These are phyloP conservation scores for Brachynemurus nebulosus DNA, from an alignment of 2,888 invertebrate species.

Conservation along the genomic window DNA sequence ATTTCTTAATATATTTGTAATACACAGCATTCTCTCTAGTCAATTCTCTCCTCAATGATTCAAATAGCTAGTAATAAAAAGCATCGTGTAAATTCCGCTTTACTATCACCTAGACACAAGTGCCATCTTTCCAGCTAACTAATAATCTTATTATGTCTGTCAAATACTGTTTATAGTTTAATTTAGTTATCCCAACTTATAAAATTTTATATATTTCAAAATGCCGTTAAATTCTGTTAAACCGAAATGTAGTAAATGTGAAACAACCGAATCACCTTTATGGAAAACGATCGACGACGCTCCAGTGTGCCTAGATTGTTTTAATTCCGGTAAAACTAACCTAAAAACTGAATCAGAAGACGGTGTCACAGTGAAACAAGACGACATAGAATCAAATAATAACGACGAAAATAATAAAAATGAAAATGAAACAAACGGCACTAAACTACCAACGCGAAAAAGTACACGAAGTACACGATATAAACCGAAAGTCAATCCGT, in stretches of 20 bases:
- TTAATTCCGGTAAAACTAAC: conserved; percentile 36
- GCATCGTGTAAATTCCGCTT: too few relatives aligned
- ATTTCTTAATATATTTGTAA: too few relatives aligned
- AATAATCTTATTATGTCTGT: too few relatives aligned
- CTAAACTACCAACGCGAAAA: conserved; percentile 39
- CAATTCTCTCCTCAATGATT: too few relatives aligned
- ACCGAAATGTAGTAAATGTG: conserved; percentile 58
- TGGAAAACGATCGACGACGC: conserved; percentile 66
- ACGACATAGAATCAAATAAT: conserved; percentile 26
- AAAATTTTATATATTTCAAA: too few relatives aligned
- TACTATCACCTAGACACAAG: too few relatives aligned
- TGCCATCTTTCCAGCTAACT: too few relatives aligned
- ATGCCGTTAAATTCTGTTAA: conserved; percentile 34
- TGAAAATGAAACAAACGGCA: conserved; percentile 31
- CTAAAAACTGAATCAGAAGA: conserved; percentile 26
- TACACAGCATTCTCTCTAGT: too few relatives aligned
- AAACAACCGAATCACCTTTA: conserved; percentile 50
- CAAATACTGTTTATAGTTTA: too few relatives aligned
- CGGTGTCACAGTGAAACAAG: conserved; percentile 21
- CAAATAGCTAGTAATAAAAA: too few relatives aligned
- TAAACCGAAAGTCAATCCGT: conserved; percentile 32
- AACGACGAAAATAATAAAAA: conserved; percentile 27
- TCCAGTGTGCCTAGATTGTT: conserved; percentile 64
- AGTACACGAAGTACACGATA: conserved; percentile 44
- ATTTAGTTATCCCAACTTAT: too few relatives aligned